Percentiles rank a stretch among this genome's conserved stretches.
Evolutionary conservation across 2,797 vertebrate genomes (phyloP).

Genomic region (Myripristis jacobus): DNA sequence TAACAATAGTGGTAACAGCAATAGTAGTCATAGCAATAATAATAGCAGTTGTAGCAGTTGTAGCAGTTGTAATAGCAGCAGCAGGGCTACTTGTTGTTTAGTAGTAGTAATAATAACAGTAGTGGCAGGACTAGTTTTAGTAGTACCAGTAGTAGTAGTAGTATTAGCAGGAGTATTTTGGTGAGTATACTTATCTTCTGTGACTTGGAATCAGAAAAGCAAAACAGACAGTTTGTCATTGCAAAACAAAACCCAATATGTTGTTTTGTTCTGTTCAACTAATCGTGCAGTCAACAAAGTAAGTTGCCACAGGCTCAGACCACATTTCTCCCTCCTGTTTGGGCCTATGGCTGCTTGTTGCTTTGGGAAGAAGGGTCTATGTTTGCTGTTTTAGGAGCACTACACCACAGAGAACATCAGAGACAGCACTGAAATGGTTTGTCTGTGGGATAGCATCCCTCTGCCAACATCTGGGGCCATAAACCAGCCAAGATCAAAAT

Average conservation of each 20-base stretch:
- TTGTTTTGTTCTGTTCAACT: neutral
- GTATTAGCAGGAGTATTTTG: neutral
- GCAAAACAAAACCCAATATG: slow-evolving; percentile 13
- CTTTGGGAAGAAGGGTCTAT: slow-evolving; percentile 34
- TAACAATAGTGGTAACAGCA: neutral
- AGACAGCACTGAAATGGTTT: slow-evolving; percentile 39
- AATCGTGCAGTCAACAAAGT: slow-evolving; percentile 15
- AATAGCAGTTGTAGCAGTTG: neutral
- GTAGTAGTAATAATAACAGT: neutral
- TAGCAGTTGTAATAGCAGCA: neutral
- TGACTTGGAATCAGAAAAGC: neutral
- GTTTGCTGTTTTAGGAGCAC: slow-evolving; percentile 67
- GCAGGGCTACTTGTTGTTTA: no score
- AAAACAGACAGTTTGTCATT: neutral
- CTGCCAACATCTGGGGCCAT: slow-evolving; percentile 77
- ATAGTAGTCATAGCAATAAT: neutral
- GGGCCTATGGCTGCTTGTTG: slow-evolving; percentile 15
- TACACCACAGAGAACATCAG: slow-evolving; percentile 65
- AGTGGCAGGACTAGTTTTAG: neutral
- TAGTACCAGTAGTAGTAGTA: neutral
- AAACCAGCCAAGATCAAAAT: slow-evolving; percentile 70
- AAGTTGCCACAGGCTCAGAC: slow-evolving; percentile 22
- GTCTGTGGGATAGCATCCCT: slow-evolving; percentile 67
- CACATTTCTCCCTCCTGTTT: slow-evolving; percentile 9
- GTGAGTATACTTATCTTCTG: neutral